A percentile compares a stretch with the other conserved stretches of the same genome.
phyloP scores from a whole-genome alignment of 2,113 vertebrate genomes.

The Gymnogyps californianus region DNA sequence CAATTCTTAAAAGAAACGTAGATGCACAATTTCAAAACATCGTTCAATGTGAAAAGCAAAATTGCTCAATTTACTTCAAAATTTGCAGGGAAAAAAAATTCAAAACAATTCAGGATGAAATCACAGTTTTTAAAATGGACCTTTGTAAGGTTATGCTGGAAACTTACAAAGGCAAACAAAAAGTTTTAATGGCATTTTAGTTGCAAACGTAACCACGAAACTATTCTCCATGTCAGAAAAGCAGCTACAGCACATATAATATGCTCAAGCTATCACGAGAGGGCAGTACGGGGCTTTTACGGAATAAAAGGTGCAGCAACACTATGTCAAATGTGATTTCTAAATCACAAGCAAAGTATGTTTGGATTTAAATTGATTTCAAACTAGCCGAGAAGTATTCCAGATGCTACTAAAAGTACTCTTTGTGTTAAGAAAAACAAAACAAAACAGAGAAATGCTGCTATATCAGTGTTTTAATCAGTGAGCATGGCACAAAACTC shows the following conservation, averaged over 20 bases:
- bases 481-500: fast-evolving
- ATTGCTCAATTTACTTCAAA: not conserved
- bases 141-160: not conserved
- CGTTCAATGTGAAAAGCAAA: not conserved
- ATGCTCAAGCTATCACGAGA: not conserved
- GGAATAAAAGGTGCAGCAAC: not conserved
- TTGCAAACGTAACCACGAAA: fast-evolving
- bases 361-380: fast-evolving
- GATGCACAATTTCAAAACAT: not conserved
- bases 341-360: not conserved
- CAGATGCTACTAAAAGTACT: not conserved
- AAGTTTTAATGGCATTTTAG: fast-evolving
- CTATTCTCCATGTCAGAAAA: not conserved
- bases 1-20: not conserved
- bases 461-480: fast-evolving
- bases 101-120: not conserved
- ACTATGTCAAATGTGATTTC: fast-evolving
- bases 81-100: not conserved
- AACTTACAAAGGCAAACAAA: fast-evolving
- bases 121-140: fast-evolving
- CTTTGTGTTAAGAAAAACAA: fast-evolving
- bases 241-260: fast-evolving
- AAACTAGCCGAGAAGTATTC: not conserved
- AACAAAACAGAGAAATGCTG: fast-evolving
- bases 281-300: slow-evolving; percentile 27